Evolutionary conservation across 2,888 invertebrate genomes (phyloP), one percentile per base, ranked within the genome.

Genomic region (Philaethria dido): DNA sequence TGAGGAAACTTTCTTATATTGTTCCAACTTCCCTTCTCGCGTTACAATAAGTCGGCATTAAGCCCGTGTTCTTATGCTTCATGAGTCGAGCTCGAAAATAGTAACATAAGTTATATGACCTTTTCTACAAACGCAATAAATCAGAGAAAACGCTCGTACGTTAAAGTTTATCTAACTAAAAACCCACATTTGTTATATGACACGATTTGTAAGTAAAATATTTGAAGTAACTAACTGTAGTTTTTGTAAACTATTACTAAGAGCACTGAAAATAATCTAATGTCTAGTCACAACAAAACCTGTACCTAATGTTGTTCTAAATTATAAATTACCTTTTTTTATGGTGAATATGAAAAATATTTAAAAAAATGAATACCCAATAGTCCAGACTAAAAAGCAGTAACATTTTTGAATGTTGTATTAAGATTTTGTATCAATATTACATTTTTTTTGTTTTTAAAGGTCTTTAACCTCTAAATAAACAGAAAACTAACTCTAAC

Each of bases 1-100:
- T 69, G 78, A 78, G 80, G 70, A 84, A 89, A 89, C 81, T 89
- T 89, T 82, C 82, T 83, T 84, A 83, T 83, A 84, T 84, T 82
- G 80, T 81, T 77, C 76, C 73, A 82, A 86, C 80, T 85, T 83
- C 75, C 74, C 69, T 71, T 69, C 71, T 72, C 78, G 78, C 77
- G 81, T 79, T 78, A 81, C 80, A 78, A 77, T 79, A 76, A 76
- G 67, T 70, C 76, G 59, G 33, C 57, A 52, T 60, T 63, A 68
- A 44, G 57, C 47, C 45, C 66, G 33, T 42, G 36, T 52, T 52
- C 44, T 22, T 39, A 63, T 22, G 8, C 42, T 65, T 44, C 42
- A 33, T n/a, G 42, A 57, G 39, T 42, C 42, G 50, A 47, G 42
- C 39, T 54, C 42, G 16, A 13, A 20, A 45, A 29, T 18, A 52